A percentile compares a stretch with the other conserved stretches of the same genome.
Conservation (phyloP, 2,888 invertebrate species). For the Chaetoderma sp. region DNA sequence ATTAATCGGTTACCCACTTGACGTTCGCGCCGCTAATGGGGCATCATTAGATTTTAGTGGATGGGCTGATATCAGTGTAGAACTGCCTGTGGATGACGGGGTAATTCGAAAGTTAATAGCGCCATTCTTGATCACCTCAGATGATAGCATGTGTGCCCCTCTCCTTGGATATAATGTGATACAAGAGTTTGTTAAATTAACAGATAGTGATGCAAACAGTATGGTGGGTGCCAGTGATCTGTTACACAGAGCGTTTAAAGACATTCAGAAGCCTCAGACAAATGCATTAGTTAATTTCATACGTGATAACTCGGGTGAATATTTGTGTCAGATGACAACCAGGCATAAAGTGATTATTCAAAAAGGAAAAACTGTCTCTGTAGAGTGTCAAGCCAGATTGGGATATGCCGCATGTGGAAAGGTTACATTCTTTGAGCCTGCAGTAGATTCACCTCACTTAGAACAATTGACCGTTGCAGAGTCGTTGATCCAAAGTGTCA, state of each 20-base stretch:
- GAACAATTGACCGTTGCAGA: neutral
- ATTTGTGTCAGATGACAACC: neutral
- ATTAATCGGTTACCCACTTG: neutral
- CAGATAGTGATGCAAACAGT: neutral
- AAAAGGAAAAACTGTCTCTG: neutral
- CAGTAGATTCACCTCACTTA: neutral
- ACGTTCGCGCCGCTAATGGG: conserved; percentile 5
- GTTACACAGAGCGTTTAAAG: neutral
- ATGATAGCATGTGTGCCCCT: neutral
- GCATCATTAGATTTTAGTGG: neutral
- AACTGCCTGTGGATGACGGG: neutral
- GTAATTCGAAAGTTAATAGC: neutral
- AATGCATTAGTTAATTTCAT: neutral
- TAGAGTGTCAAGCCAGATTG: neutral
- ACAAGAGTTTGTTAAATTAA: conserved; percentile 4
- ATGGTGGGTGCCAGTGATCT: too few species aligned
- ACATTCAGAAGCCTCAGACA: neutral
- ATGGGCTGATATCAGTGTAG: neutral
- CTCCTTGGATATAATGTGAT: conserved; percentile 14
- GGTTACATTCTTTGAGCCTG: neutral
- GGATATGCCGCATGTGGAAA: neutral
- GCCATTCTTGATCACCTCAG: neutral
- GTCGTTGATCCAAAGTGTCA: neutral
- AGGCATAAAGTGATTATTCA: neutral
- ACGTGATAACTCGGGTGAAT: neutral